Evolutionary conservation across 2,888 invertebrate genomes (phyloP), one percentile per base, ranked within the genome.

Genomic region (Apamea epomidion): DNA sequence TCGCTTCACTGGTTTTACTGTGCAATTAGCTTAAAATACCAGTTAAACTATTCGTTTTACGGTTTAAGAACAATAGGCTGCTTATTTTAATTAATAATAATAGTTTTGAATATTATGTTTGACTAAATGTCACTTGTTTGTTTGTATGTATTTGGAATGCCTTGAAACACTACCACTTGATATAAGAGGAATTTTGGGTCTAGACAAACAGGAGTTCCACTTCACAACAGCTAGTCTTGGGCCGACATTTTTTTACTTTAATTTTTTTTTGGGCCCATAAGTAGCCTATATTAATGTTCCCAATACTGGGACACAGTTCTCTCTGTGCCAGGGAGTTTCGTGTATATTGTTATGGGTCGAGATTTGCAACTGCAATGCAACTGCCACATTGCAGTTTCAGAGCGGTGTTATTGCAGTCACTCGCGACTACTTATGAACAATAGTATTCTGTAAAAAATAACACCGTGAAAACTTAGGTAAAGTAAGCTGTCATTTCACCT

Each of bases 1-100:
- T 70, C 64, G 58, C 58, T 73, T 85, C 68, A 80, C 85, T 64
- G 14, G 25, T 73, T 85, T 80, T 80, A 82, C 42, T 16, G 60
- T 45, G 32, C 64, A 65, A 81, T 85, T 65, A 74, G 18, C 51
- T 69, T 74, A 74, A 83, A 74, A 83, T 65, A 45, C 32, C 42
- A 82, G n/a, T 58, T 25, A 85, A 81, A 81, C 32, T 29, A 51
- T 65, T 64, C 0, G 51, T 81, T 85, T 70, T 54, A 82, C 74
- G 8, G 54, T 29, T 7, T 2, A 7, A 10, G 7, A 74, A 81
- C 81, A 85, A 82, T 70, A 70, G 73, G 29, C n/a, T 42, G 68
- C 5, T 29, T 72, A 21, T 48, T 72, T 69, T n/a, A 51, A 69
- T 58, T 80, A 0, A 4, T 60, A 21, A 29, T 82, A 18, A 67